Evolutionary conservation across 2,113 vertebrate genomes (phyloP), one percentile per base, ranked within the genome.

Genomic region (Semnornis frantzii): DNA sequence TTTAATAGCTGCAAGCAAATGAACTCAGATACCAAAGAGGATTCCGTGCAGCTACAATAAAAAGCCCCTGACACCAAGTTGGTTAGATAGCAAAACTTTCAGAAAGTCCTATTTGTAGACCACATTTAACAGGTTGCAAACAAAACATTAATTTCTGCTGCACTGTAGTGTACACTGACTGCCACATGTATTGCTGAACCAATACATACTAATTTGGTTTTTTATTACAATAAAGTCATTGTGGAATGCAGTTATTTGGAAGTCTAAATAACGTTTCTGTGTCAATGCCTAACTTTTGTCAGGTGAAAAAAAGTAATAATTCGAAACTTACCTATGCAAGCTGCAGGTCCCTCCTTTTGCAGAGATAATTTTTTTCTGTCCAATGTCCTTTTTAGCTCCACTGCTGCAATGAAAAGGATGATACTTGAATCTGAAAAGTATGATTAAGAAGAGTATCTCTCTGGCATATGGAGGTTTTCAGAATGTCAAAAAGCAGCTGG

Each of bases 271-370:
- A n/a, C 12, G 4, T 58, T 85, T 85, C 57, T 85, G 13, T 70
- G 19, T 48, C 33, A 52, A 20, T 88, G 21, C 31, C 27, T n/a
- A 50, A 50, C 63, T 89, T 74, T 77, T 54, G 5, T 66, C 24
- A 66, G 34, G 17, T 82, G 15, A 65, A 91, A 73, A 5, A 82
- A 92, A 87, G 7, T 37, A 80, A 28, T 60, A 63, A 9, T 76
- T 92, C 90, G 60, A 85, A 82, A 39, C 95, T 97, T 97, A 97
- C 96, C 90, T 93, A 2, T 72, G 13, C n/a, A 81, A 91, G 24
- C 34, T 91, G 85, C 58, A 94, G 59, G 14, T 39, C 68, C 85
- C 39, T 88, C 93, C 62, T 18, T 74, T 77, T 83, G 85, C 50
- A 79, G 73, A 66, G 66, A 93, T 21, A 54, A 54, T 85, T 14